Evolutionary conservation across 2,888 invertebrate genomes (phyloP), one percentile per base, ranked within the genome.

Genomic region (Zhuqinia jingwanae): DNA sequence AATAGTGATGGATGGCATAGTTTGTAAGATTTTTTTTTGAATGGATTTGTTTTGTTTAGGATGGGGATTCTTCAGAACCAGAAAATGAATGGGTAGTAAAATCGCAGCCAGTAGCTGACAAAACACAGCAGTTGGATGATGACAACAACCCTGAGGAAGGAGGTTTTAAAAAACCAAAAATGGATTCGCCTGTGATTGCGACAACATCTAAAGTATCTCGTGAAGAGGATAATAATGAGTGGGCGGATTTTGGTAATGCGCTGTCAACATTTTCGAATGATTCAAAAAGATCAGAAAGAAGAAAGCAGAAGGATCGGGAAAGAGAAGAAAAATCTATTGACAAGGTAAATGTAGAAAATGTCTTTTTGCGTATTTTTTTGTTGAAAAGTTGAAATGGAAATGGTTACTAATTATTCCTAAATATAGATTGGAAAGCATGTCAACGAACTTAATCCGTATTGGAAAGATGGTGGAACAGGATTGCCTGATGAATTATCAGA

Each of bases 401-500:
- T 22, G 20, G 1, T 22, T 6, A n/a, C n/a, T n/a, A n/a, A n/a
- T 73, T 53, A 17, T 8, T 45, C 76, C n/a, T 65, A 17, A 22
- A 25, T 73, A 92, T 89, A 94, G 93, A 96, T 96, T 17, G 94
- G 95, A 0, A 95, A 95, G 88, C 95, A 95, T 92, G 93, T 92
- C 0, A 93, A 95, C 91, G 98, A 98, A 93, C 93, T 98, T 79
- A 98, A 98, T 94, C 98, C 97, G 0, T 96, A 97, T 92, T 98
- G 98, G 97, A 97, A 96, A 93, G 94, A 95, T 92, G 97, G 97
- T 63, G 98, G 98, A 0, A 94, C 94, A 78, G 98, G 98, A 1
- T 92, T 98, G 85, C 98, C 98, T 0, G 91, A 91, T 10, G 88
- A 91, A 22, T 80, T 63, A 22, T 77, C 83, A 30, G 36, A 75